Conservation (phyloP, 2,888 invertebrate species). For the Octonoba sinensis region DNA sequence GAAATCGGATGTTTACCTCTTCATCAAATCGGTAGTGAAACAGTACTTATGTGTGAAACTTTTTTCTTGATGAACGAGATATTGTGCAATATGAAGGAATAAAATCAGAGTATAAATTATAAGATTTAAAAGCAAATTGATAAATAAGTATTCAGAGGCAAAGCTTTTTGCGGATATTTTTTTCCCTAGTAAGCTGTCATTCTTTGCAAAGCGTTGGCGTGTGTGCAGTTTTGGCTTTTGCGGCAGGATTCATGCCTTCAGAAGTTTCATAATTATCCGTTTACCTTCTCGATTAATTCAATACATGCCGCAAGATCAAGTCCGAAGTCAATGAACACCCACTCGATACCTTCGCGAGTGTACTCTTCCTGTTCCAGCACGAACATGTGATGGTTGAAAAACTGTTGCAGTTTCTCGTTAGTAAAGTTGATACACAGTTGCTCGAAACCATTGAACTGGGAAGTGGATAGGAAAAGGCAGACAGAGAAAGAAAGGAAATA, state of each 20-base stretch:
- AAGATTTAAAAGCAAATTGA: too few species aligned
- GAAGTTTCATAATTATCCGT: background rate
- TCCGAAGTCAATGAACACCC: constrained; percentile 99
- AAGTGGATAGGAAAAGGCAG: background rate
- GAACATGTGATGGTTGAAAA: constrained; percentile 99
- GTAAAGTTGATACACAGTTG: constrained; percentile 99
- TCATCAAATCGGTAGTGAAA: too few species aligned
- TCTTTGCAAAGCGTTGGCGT: constrained; percentile 9
- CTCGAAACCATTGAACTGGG: constrained; percentile 97
- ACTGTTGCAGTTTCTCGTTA: constrained; percentile 99
- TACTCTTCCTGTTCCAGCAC: constrained; percentile 99
- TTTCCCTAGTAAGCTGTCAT: background rate
- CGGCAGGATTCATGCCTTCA: constrained; percentile 15
- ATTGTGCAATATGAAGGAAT: too few species aligned
- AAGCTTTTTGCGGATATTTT: too few species aligned
- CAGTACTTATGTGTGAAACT: too few species aligned
- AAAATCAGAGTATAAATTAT: too few species aligned
- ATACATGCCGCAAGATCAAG: constrained; percentile 99
- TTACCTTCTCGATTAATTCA: constrained; percentile 97
- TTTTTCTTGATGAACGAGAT: too few species aligned
- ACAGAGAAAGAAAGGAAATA: constrained; percentile 11
- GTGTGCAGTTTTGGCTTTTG: constrained; percentile 11
- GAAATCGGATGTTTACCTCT: too few species aligned
- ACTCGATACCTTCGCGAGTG: constrained; percentile 95
- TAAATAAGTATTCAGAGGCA: too few species aligned